Base-by-base conservation (phyloP, 1,140 invertebrate species). In the Drosophila teissieri region DNA sequence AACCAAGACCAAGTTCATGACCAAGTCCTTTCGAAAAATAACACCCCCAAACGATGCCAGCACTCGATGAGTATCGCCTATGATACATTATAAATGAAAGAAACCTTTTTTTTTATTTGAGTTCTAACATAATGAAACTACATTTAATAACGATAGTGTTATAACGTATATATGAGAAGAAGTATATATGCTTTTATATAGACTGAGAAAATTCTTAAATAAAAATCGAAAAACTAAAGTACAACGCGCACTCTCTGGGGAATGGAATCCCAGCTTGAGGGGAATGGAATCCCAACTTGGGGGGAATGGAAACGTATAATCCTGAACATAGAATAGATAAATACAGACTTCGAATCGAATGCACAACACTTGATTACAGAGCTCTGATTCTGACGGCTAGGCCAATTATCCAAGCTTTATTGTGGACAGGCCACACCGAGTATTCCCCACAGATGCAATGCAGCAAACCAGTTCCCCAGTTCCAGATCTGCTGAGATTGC, bases 151-250 rank as follows among this genome's bases (percentile, higher is more conserved):
- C 74, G 74, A 78, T 78, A 78, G 74, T 78, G 74, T 77, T 78
- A 78, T 78, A 67, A 61, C 74, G 75, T 78, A 77, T 78, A 78
- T 77, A 75, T 76, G 62, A 52, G 62, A 49, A 57, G 54, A 77
- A 65, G 68, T 78, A 78, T 78, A 72, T 78, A 78, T 78, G 74
- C 78, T 78, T 78, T 81, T 82, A 82, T 82, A 82, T 82, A 82
- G 80, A 82, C 80, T 82, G 80, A 82, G 73, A 82, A 81, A 78
- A 81, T 82, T 82, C 74, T 78, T 78, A 82, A 81, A 82, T 81
- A 82, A 82, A 80, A 81, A 82, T 63, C 67, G 76, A 81, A 81
- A 82, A 81, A 73, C 65, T 49, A 76, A 56, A 58, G 42, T 3
- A 24, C 11, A 1, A 10, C 15, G 7, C 22, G 5, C 6, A 24